These are phyloP conservation scores for Nebria salina DNA, from an alignment of 2,888 invertebrate genomes.

Conservation along the genomic window DNA sequence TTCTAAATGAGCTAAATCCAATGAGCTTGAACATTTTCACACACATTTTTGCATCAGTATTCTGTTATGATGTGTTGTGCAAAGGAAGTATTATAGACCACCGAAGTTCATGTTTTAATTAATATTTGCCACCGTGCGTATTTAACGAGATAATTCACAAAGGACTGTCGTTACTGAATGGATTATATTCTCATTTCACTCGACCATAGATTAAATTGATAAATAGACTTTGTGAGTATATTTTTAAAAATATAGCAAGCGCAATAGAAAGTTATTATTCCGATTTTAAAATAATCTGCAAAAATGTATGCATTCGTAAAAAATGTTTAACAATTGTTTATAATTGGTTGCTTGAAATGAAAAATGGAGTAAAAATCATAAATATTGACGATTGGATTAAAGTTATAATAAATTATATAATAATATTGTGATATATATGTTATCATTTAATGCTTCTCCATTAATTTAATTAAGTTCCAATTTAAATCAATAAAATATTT, in stretches of 20 bases:
- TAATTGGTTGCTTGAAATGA: too few species aligned
- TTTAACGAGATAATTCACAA: neutral
- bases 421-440: too few species aligned
- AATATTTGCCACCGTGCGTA: neutral
- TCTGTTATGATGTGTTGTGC: neutral
- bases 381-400: too few species aligned
- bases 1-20: slow-evolving; percentile 1
- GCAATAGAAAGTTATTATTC: too few species aligned
- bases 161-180: neutral
- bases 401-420: too few species aligned
- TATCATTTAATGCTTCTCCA: too few species aligned
- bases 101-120: neutral
- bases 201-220: neutral
- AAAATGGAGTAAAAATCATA: too few species aligned
- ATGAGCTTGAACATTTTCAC: neutral
- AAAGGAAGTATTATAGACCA: neutral
- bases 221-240: neutral
- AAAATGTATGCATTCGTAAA: too few species aligned
- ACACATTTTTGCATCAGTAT: neutral
- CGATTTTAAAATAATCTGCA: too few species aligned
- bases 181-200: neutral
- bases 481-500: neutral
- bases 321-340: too few species aligned
- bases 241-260: neutral
- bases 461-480: too few species aligned